Evolutionary conservation across 1,140 invertebrate genomes (phyloP).

Genomic region (Pogonomyrmex barbatus): DNA sequence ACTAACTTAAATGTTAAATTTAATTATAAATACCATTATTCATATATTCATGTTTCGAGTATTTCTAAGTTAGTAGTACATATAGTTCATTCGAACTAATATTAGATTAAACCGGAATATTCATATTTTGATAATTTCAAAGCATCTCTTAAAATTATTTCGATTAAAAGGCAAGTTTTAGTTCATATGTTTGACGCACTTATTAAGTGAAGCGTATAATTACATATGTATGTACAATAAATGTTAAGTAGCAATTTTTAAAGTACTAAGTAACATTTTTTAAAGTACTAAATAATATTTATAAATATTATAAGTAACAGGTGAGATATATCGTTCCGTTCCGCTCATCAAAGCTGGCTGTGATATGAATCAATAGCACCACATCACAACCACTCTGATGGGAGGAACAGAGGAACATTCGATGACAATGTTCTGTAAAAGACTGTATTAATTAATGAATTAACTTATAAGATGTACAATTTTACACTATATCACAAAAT

Average conservation of each 20-base stretch:
- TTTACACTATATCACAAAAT: background rate
- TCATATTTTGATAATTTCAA: background rate
- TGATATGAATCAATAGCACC: conserved; percentile 91
- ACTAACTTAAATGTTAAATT: too few species aligned
- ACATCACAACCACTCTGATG: conserved; percentile 94
- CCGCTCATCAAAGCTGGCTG: conserved; percentile 97
- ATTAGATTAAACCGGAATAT: too few species aligned
- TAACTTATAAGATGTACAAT: conserved; percentile 36
- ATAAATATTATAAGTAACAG: conserved; percentile 26
- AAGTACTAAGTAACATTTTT: background rate
- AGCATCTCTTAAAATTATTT: background rate
- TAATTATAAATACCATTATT: too few species aligned
- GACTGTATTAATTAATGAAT: conserved; percentile 25
- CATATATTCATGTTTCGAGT: too few species aligned
- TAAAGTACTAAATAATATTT: background rate
- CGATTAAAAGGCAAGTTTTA: background rate
- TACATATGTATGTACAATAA: background rate
- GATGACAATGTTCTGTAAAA: conserved; percentile 21
- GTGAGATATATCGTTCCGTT: conserved; percentile 79
- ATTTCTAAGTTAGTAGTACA: too few species aligned
- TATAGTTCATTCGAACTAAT: too few species aligned
- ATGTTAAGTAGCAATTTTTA: background rate
- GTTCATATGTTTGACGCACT: too few species aligned
- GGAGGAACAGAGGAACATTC: conserved; percentile 81
- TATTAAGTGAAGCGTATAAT: too few species aligned